Conservation (phyloP, 2,113 vertebrate genomes). For the Mormyrus iriodes region DNA sequence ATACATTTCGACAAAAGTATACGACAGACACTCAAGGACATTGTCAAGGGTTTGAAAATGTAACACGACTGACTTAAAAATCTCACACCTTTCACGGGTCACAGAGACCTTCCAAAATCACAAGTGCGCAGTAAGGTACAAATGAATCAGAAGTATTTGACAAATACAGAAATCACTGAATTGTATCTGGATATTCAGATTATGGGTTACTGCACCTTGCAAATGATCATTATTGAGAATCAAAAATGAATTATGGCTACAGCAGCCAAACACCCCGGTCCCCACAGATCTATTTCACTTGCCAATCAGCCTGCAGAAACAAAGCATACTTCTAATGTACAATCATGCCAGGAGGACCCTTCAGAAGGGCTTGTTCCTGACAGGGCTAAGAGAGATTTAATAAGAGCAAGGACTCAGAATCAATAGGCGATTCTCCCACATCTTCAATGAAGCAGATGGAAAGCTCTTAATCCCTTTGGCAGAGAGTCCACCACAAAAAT, state of each 20-base stretch:
- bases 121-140: not conserved
- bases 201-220: not conserved
- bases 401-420: slow-evolving; percentile 41
- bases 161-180: not conserved
- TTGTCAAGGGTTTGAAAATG: not conserved
- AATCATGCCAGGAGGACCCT: slow-evolving; percentile 28
- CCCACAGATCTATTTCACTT: not conserved
- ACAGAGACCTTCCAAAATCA: not conserved
- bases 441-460: slow-evolving; percentile 43
- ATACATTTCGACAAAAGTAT: not conserved
- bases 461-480: slow-evolving; percentile 37
- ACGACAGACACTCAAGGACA: not conserved
- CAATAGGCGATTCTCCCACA: slow-evolving; percentile 37
- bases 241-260: not conserved
- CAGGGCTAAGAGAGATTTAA: slow-evolving; percentile 39
- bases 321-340: slow-evolving; percentile 15
- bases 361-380: slow-evolving; percentile 7
- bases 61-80: not conserved
- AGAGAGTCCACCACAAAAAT: not conserved
- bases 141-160: not conserved
- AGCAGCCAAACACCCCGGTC: not conserved
- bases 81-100: not conserved
- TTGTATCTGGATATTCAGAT: not conserved
- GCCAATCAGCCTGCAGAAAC: slow-evolving; percentile 23
- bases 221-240: not conserved